phyloP scores from a whole-genome alignment of 1,140 invertebrate genomes.

The Temnothorax longispinosus region DNA sequence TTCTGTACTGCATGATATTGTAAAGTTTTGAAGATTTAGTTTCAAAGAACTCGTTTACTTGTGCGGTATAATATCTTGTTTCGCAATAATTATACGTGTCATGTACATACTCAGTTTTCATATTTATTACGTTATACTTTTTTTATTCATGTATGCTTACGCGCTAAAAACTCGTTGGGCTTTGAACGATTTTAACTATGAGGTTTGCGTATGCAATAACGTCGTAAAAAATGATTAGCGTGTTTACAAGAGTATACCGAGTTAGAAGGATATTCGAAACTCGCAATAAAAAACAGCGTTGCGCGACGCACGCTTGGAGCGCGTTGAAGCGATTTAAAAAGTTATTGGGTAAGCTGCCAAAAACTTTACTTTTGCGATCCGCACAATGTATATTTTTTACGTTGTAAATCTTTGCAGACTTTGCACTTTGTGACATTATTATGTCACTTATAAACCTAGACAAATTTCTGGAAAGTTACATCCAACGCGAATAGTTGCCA shows the following conservation, averaged over 20 bases:
- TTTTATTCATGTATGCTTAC: background rate
- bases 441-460: conserved; percentile 47
- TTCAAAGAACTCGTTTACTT: background rate
- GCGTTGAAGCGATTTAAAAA: conserved; percentile 56
- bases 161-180: background rate
- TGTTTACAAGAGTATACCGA: conserved; percentile 26
- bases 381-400: conserved; percentile 26
- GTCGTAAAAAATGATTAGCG: conserved; percentile 45
- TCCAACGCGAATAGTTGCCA: background rate
- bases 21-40: background rate
- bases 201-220: conserved; percentile 32
- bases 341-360: conserved; percentile 58
- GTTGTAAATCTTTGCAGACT: conserved; percentile 5
- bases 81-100: background rate
- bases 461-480: conserved; percentile 36
- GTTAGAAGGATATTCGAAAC: conserved; percentile 32
- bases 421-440: conserved; percentile 44
- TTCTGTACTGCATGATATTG: background rate
- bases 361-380: conserved; percentile 44
- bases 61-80: background rate
- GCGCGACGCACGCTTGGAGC: conserved; percentile 4
- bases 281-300: conserved; percentile 39
- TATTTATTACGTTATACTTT: background rate
- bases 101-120: background rate
- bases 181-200: conserved; percentile 9